Conservation (phyloP, 2,888 invertebrate genomes). For the Lasioglossum malachurum region DNA sequence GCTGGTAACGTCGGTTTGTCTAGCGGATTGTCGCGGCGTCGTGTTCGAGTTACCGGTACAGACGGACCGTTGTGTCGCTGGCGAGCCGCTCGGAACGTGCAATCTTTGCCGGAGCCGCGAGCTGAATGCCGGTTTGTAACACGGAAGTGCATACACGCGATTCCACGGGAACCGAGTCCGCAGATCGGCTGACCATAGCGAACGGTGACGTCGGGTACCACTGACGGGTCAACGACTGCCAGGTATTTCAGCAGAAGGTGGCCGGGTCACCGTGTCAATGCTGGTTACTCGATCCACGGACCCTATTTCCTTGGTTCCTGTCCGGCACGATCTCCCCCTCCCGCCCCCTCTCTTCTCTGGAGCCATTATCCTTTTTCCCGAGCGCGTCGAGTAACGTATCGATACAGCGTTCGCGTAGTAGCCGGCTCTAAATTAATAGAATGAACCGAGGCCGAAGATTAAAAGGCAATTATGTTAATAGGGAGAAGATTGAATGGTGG, state of each 20-base stretch:
- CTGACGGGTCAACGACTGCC: constrained; percentile 72
- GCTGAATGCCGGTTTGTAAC: constrained; percentile 77
- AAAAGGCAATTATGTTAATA: constrained; percentile 58
- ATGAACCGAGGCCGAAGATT: constrained; percentile 33
- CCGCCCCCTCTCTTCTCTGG: accelerated
- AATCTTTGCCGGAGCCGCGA: constrained; percentile 61
- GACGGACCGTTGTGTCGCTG: constrained; percentile 71
- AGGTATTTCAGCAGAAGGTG: constrained; percentile 60
- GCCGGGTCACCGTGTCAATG: constrained; percentile 45
- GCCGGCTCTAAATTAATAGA: constrained; percentile 27
- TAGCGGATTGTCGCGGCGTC: constrained; percentile 65
- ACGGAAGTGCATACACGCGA: constrained; percentile 74
- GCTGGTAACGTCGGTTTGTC: constrained; percentile 66
- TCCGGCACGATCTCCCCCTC: not conserved
- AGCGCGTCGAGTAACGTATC: constrained; percentile 12
- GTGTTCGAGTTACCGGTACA: constrained; percentile 74
- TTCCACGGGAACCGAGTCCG: constrained; percentile 52
- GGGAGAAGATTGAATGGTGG: constrained; percentile 51
- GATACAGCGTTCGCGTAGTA: constrained; percentile 12
- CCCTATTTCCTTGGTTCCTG: not conserved
- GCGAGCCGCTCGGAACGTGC: constrained; percentile 65
- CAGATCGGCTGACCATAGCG: constrained; percentile 71
- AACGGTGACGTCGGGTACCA: constrained; percentile 69
- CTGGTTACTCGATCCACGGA: not conserved
- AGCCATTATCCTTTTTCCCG: not conserved